A percentile compares a stretch with the other conserved stretches of the same genome.
Evolutionary conservation across 1,140 invertebrate species (phyloP).

Genomic region (Acyrthosiphon pisum): DNA sequence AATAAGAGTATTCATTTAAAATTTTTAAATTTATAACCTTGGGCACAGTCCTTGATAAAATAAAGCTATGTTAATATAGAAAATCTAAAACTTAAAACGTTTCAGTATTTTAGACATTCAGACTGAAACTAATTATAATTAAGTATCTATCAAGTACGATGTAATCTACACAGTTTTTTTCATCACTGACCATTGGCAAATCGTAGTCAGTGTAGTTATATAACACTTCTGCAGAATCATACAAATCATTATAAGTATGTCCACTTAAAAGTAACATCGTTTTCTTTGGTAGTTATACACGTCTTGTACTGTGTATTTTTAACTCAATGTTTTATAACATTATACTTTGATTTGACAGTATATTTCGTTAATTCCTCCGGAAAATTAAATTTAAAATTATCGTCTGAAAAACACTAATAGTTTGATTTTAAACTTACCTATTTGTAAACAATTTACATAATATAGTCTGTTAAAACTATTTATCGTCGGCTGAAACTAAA

Average conservation of each 20-base stretch:
- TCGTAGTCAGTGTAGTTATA: neutral
- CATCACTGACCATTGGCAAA: neutral
- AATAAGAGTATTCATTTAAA: neutral
- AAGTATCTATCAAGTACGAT: neutral
- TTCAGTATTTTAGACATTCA: neutral
- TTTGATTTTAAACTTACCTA: neutral
- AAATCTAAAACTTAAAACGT: neutral
- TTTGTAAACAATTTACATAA: neutral
- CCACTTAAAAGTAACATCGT: neutral
- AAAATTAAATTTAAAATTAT: neutral
- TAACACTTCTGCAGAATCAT: neutral
- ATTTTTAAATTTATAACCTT: neutral
- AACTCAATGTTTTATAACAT: neutral
- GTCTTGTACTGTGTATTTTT: neutral
- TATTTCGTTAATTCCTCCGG: neutral
- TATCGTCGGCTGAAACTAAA: neutral
- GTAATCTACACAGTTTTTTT: neutral
- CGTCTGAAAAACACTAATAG: neutral
- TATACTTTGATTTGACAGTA: neutral
- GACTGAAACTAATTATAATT: neutral
- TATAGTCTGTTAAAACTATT: neutral
- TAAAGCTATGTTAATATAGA: neutral
- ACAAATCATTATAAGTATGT: neutral
- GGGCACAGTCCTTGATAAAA: neutral
- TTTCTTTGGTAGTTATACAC: neutral